A percentile compares a stretch with the other conserved stretches of the same genome.
These are phyloP conservation scores for Gambelia wislizenii DNA, from an alignment of 2,797 vertebrate genomes.

Conservation along the genomic window DNA sequence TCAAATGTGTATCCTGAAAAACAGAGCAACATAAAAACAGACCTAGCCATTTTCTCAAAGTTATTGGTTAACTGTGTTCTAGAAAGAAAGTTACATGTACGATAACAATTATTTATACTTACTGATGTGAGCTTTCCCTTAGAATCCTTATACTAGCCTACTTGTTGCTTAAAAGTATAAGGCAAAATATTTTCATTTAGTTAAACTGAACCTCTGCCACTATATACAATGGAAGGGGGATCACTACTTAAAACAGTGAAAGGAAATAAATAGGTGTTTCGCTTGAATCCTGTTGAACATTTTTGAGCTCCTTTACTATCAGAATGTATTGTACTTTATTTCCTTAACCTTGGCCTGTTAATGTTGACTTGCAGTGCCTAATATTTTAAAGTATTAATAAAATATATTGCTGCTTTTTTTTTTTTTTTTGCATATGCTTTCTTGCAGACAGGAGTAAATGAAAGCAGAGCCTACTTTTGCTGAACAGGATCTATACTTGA, in stretches of 20 bases:
- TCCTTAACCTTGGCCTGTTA: not conserved
- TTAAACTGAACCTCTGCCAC: not conserved
- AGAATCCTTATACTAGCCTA: not conserved
- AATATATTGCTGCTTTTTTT: too few species aligned
- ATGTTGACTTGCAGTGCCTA: not conserved
- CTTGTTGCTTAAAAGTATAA: not conserved
- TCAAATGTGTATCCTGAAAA: not conserved
- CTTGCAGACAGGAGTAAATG: not conserved
- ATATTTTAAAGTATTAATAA: not conserved
- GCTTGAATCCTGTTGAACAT: not conserved
- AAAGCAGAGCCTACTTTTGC: not conserved
- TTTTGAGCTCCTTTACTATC: not conserved
- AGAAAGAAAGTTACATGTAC: not conserved
- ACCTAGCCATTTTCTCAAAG: not conserved
- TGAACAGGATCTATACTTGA: not conserved
- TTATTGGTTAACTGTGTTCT: not conserved
- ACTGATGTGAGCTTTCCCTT: not conserved
- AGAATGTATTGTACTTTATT: not conserved
- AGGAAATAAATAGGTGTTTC: not conserved
- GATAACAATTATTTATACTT: not conserved
- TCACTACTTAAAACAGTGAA: not conserved
- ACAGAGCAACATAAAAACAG: not conserved
- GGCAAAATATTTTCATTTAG: not conserved
- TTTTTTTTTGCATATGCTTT: not conserved
- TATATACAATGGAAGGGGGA: not conserved